phyloP scores from a whole-genome alignment of 2,797 vertebrate species.

The Gymnopithys bicolor region DNA sequence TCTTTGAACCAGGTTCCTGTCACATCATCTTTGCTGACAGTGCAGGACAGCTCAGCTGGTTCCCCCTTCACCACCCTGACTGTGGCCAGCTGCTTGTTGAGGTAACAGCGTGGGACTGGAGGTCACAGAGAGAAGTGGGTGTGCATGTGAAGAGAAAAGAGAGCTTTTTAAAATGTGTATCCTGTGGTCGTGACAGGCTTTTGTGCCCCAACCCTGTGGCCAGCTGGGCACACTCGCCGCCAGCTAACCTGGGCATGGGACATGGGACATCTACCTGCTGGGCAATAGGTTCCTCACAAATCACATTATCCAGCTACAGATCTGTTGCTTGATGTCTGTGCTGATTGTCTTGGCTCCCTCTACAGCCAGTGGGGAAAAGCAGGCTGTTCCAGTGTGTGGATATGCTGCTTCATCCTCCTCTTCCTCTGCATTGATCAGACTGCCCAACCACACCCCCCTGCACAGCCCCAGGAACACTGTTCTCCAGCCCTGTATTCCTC shows the following conservation, averaged over 20 bases:
- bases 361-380: background rate
- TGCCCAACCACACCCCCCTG: background rate
- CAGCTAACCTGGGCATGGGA: background rate
- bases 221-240: background rate
- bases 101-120: conserved; percentile 76
- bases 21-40: conserved; percentile 79
- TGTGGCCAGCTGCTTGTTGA: conserved; percentile 82
- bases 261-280: background rate
- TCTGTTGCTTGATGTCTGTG: background rate
- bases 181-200: background rate
- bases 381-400: background rate
- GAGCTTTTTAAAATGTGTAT: fast-evolving
- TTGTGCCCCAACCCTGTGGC: background rate
- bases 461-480: background rate
- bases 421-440: background rate
- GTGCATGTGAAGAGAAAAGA: fast-evolving
- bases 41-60: conserved; percentile 79
- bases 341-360: background rate
- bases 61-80: conserved; percentile 76
- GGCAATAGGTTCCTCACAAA: background rate
- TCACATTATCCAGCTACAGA: background rate
- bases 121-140: background rate
- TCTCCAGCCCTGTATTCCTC: background rate
- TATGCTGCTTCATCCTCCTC: background rate
- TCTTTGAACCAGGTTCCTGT: conserved; percentile 87